Evolutionary conservation across 2,888 invertebrate genomes (phyloP).

Genomic region (Melinopterus prodromus): DNA sequence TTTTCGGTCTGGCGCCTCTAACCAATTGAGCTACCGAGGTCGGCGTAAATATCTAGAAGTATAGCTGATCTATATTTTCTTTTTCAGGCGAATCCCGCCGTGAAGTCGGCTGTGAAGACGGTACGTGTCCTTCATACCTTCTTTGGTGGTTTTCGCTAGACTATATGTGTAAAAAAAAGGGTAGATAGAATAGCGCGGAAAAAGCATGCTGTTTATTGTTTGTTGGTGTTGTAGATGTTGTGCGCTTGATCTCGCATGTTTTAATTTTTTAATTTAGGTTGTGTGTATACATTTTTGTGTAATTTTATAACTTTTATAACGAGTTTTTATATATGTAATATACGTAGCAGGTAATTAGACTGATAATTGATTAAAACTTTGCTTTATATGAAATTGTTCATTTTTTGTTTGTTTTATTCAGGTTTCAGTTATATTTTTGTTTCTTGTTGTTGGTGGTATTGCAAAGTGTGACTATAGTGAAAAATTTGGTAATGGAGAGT

Average conservation of each 20-base stretch:
- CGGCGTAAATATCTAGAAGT: too few species aligned
- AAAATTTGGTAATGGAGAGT: too few species aligned
- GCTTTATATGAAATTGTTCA: neutral
- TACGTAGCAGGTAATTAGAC: neutral
- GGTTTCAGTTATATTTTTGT: too few species aligned
- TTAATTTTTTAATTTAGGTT: neutral
- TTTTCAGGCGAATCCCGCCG: conserved; percentile 87
- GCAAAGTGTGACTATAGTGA: neutral
- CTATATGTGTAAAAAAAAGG: neutral
- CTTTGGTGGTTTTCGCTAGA: conserved; percentile 22
- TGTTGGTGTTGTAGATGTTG: neutral
- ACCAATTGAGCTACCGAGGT: too few species aligned
- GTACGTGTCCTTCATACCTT: conserved; percentile 69
- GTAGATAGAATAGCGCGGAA: neutral
- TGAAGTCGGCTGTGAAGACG: conserved; percentile 92
- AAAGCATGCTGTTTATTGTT: neutral
- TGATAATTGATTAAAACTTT: neutral
- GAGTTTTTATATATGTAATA: neutral
- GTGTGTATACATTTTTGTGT: neutral
- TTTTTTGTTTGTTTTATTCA: neutral
- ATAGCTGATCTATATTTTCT: neutral
- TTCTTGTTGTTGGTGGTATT: too few species aligned
- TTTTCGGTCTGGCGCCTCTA: too few species aligned
- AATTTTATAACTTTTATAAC: conserved; percentile 7
- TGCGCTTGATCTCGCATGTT: conserved; percentile 4